phyloP scores from a whole-genome alignment of 2,113 vertebrate genomes.

The Ageneiosus marmoratus region DNA sequence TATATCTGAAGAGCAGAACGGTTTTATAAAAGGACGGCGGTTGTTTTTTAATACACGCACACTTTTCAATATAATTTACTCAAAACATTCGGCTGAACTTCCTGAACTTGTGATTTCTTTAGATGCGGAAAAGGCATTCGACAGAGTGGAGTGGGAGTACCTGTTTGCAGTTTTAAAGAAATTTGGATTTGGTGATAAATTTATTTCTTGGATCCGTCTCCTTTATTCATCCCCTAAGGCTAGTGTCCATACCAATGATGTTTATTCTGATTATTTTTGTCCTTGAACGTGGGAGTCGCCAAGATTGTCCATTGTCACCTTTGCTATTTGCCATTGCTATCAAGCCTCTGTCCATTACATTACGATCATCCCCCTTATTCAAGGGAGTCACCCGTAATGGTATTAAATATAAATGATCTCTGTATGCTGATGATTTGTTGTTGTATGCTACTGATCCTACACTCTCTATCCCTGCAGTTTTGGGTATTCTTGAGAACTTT shows the following conservation, averaged over 20 bases:
- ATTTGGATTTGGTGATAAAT: slow-evolving; percentile 32
- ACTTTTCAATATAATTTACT: no score
- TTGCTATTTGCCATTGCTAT: not conserved
- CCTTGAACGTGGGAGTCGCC: slow-evolving; percentile 1
- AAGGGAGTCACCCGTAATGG: no score
- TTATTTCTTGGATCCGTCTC: slow-evolving; percentile 34
- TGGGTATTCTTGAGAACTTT: slow-evolving; percentile 15
- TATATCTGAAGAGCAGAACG: no score
- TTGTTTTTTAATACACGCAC: no score
- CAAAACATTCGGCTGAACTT: no score
- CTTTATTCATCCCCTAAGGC: slow-evolving; percentile 24
- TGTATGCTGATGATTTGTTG: slow-evolving; percentile 7
- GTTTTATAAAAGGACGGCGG: no score
- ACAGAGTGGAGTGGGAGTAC: not conserved
- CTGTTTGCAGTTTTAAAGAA: slow-evolving; percentile 9
- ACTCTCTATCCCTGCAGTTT: slow-evolving; percentile 3
- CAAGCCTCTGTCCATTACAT: no score
- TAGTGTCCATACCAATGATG: slow-evolving; percentile 12
- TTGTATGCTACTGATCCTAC: no score
- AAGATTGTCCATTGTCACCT: slow-evolving; percentile 17
- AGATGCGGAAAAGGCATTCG: not conserved
- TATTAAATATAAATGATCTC: not conserved
- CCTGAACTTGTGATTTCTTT: no score
- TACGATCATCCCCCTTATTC: not conserved
- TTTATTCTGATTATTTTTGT: slow-evolving; percentile 34